Base-by-base conservation (phyloP, 2,888 invertebrate species). In the Lypha dubia region DNA sequence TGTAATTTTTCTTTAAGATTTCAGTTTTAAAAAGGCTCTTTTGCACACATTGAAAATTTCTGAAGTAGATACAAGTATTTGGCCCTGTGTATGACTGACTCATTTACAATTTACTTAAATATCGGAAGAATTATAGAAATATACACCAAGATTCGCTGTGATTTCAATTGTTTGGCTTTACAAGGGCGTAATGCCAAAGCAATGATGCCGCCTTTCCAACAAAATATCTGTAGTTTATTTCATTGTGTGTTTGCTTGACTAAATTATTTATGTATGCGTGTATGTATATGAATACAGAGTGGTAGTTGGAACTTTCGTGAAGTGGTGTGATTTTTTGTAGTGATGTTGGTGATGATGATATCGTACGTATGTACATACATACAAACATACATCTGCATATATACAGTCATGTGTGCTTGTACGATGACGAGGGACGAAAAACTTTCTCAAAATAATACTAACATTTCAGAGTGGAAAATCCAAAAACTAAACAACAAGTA, bases 151-250 rank as follows among this genome's bases (percentile, higher is more conserved):
- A 65, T 51, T 77, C 74, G 65, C 74, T 56, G 76, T 71, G 83
- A 83, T 81, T 86, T 81, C 60, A 85, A 83, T 74, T 58, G 77
- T 81, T 83, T 81, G 74, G 70, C 67, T 77, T 79, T 83, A 79
- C 77, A 86, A 86, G 86, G 74, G 81, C 86, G 83, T 74, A 80
- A 77, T 86, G 80, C 49, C 73, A 75, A n/a, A n/a, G 67, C 81
- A 81, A 81, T 70, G 77, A 79, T 83, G 80, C 74, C 44, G 80
- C 74, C 44, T 74, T 81, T 73, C 67, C 65, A 79, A 71, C 41
- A 76, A 65, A n/a, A 5, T 28, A 13, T 49, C 5, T n/a, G 20
- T 44, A 15, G 24, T 8, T 9, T 32, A 44, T 20, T 5, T 24
- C 5, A 28, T 13, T 70, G 22, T 51, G 3, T 68, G 17, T 22